A percentile compares a stretch with the other conserved stretches of the same genome.
Evolutionary conservation across 2,888 invertebrate species (phyloP).

Genomic region (Mythimna albipuncta): DNA sequence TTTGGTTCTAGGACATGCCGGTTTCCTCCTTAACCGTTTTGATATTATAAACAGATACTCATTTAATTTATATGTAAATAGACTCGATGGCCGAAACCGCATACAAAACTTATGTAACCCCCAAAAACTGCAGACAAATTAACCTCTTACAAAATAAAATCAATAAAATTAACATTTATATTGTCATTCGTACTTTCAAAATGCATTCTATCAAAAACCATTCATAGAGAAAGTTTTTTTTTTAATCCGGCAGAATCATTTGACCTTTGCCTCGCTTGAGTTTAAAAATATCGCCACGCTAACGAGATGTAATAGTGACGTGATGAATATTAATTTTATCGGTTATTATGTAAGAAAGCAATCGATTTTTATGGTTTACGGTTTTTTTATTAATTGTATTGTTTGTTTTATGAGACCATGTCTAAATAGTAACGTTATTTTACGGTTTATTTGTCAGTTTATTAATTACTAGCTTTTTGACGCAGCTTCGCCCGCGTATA

Average conservation of each 20-base stretch:
- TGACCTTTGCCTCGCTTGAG: conserved; percentile 47
- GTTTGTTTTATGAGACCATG: conserved; percentile 12
- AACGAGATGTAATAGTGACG: conserved; percentile 31
- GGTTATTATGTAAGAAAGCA: conserved; percentile 26
- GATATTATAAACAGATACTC: too few species aligned
- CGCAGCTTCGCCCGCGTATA: too few species aligned
- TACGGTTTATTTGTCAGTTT: background rate
- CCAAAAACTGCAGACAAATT: background rate
- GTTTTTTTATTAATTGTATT: conserved; percentile 4
- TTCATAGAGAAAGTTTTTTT: conserved; percentile 47
- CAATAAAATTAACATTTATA: conserved; percentile 22
- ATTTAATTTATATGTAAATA: too few species aligned
- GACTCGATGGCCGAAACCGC: too few species aligned
- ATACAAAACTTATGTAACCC: background rate
- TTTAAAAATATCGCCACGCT: conserved; percentile 27
- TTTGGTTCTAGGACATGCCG: too few species aligned
- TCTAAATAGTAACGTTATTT: background rate
- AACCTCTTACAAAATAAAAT: conserved; percentile 11
- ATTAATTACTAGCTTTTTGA: too few species aligned
- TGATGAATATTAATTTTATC: conserved; percentile 37
- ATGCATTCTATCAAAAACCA: conserved; percentile 31
- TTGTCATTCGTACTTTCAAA: conserved; percentile 45
- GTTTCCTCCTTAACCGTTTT: too few species aligned
- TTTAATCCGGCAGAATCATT: conserved; percentile 28
- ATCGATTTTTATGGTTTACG: conserved; percentile 1